Conservation (phyloP, 2,888 invertebrate species). For the Scrobipalpa atriplicella region DNA sequence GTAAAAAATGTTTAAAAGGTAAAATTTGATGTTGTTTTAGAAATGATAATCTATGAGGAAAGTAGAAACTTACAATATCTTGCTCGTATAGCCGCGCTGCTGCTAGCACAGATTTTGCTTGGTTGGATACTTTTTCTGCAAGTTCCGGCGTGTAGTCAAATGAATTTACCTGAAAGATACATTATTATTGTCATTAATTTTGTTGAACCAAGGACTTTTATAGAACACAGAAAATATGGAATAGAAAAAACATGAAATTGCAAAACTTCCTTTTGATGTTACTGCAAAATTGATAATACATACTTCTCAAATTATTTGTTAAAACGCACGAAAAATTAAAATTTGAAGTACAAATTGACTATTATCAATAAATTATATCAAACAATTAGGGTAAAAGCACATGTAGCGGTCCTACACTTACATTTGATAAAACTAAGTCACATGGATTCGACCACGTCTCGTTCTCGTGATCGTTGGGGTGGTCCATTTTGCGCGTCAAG, state of each 20-base stretch:
- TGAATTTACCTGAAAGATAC: constrained; percentile 52
- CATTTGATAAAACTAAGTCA: constrained; percentile 57
- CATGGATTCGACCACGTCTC: constrained; percentile 72
- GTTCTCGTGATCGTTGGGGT: constrained; percentile 54
- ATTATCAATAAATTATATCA: not conserved
- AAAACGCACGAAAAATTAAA: too few relatives aligned
- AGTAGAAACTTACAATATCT: constrained; percentile 60
- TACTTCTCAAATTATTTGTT: too few relatives aligned
- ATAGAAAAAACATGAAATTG: too few relatives aligned
- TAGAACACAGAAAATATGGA: too few relatives aligned
- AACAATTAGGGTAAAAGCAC: not conserved
- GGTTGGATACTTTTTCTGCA: constrained; percentile 54
- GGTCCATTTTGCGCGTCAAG: constrained; percentile 61
- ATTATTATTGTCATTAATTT: not conserved
- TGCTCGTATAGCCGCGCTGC: constrained; percentile 62
- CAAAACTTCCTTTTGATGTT: too few relatives aligned
- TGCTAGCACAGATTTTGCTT: constrained; percentile 58
- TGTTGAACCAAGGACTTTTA: not conserved
- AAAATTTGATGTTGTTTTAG: too few relatives aligned
- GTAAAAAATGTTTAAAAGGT: too few relatives aligned
- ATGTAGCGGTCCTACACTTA: constrained; percentile 39
- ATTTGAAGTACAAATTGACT: too few relatives aligned
- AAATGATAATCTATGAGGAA: not conserved
- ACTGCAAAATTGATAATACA: too few relatives aligned
- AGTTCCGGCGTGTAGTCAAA: constrained; percentile 53